A percentile compares a stretch with the other conserved stretches of the same genome.
Conservation (phyloP, 1,140 invertebrate genomes). For the Drosophila albomicans region DNA sequence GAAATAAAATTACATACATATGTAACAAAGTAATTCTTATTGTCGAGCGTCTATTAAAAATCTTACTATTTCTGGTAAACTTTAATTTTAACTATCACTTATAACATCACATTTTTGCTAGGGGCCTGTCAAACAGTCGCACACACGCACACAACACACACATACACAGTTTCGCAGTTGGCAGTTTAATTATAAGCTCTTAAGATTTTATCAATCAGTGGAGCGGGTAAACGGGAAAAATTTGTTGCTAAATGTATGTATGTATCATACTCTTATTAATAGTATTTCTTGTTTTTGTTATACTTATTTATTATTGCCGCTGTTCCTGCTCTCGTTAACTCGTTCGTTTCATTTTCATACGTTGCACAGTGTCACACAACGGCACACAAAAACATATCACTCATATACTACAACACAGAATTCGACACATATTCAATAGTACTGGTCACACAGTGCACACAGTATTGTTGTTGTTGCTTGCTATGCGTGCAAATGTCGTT, state of each 20-base stretch:
- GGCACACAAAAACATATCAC: background rate
- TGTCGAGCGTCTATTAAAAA: background rate
- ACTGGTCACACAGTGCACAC: conserved; percentile 53
- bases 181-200: conserved; percentile 21
- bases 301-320: conserved; percentile 51
- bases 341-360: conserved; percentile 69
- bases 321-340: conserved; percentile 45
- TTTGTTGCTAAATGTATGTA: conserved; percentile 62
- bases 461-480: background rate
- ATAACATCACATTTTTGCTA: background rate
- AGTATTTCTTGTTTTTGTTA: conserved; percentile 60
- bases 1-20: too few relatives aligned
- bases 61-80: background rate
- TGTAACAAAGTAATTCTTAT: background rate
- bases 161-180: background rate
- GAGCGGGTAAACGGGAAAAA: conserved; percentile 20
- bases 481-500: conserved; percentile 69
- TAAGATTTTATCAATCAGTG: conserved; percentile 41
- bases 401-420: background rate
- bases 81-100: background rate
- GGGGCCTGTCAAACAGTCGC: background rate
- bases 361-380: conserved; percentile 62
- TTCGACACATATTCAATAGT: conserved; percentile 2
- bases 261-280: conserved; percentile 73
- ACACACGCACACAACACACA: conserved; percentile 12